A percentile compares a stretch with the other conserved stretches of the same genome.
Conservation (phyloP, 2,113 vertebrate genomes). For the pig (Sus scrofa) region DNA sequence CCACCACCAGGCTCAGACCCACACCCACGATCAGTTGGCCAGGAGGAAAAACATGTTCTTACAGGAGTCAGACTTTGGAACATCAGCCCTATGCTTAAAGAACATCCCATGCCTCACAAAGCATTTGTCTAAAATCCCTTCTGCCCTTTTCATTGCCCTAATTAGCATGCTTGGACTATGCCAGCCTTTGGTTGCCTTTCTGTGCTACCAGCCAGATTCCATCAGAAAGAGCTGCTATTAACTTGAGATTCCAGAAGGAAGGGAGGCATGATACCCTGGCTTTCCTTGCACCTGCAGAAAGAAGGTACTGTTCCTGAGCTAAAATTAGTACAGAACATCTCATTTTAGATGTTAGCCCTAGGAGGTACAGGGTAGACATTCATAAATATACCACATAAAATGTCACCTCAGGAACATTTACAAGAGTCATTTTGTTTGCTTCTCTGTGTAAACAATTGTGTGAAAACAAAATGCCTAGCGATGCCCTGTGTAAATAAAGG, state of each 20-base stretch:
- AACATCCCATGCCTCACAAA: neutral
- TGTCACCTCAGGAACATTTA: neutral
- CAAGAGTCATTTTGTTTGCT: neutral
- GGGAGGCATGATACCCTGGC: fast-evolving
- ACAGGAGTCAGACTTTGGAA: fast-evolving
- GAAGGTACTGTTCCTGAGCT: fast-evolving
- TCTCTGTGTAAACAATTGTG: too few species aligned
- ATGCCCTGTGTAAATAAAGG: neutral
- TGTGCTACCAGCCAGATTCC: neutral
- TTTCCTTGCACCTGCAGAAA: neutral
- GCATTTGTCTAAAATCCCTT: neutral
- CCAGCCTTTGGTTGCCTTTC: neutral
- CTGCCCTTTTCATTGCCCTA: too few species aligned
- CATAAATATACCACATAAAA: neutral
- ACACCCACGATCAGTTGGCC: neutral
- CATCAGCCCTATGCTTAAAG: neutral
- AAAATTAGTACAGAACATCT: neutral
- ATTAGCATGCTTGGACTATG: neutral
- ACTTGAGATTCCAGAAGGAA: neutral
- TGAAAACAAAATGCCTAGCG: neutral
- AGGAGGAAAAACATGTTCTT: neutral
- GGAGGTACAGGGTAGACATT: neutral
- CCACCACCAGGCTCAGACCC: neutral
- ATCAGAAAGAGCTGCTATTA: neutral
- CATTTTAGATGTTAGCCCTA: neutral